Conservation (phyloP, 30 jellyfish, hydroid and myxozoan genomes). For the Clytia hemisphaerica region DNA sequence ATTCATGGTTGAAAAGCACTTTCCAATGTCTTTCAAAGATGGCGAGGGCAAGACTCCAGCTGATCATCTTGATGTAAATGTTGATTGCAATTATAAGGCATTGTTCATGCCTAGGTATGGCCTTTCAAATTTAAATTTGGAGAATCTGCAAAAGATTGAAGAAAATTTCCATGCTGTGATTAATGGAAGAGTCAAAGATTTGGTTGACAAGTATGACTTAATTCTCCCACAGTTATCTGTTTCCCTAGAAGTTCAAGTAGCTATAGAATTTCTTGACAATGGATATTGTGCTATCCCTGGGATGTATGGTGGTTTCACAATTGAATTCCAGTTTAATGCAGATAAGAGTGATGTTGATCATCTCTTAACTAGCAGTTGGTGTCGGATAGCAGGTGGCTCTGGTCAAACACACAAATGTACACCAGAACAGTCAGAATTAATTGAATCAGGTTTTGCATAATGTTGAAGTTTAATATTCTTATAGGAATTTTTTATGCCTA, state of each 20-base stretch:
- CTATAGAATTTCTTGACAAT: too few relatives aligned
- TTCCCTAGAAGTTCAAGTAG: neutral
- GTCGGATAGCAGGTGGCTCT: conserved; percentile 31
- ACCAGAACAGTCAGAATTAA: neutral
- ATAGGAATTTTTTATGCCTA: neutral
- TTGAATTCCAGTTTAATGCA: conserved; percentile 5
- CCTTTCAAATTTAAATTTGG: neutral
- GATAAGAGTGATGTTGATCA: conserved; percentile 17
- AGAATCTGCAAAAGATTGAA: neutral
- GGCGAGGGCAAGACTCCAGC: too few relatives aligned
- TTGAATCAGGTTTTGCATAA: conserved; percentile 21
- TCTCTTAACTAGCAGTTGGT: conserved; percentile 21
- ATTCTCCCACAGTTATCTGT: conserved; percentile 12
- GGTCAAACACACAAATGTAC: conserved; percentile 32
- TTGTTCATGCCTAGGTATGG: conserved; percentile 1
- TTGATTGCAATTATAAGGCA: neutral
- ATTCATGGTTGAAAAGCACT: neutral
- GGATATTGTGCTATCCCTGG: conserved; percentile 23
- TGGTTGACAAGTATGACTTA: neutral
- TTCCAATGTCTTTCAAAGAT: too few relatives aligned
- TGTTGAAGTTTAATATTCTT: too few relatives aligned
- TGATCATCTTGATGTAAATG: neutral
- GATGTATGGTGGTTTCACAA: conserved; percentile 27
- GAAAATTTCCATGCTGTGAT: conserved; percentile 24
- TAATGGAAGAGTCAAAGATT: conserved; percentile 8